Evolutionary conservation across 2,888 invertebrate genomes (phyloP).

Genomic region (Aphrophora alni): DNA sequence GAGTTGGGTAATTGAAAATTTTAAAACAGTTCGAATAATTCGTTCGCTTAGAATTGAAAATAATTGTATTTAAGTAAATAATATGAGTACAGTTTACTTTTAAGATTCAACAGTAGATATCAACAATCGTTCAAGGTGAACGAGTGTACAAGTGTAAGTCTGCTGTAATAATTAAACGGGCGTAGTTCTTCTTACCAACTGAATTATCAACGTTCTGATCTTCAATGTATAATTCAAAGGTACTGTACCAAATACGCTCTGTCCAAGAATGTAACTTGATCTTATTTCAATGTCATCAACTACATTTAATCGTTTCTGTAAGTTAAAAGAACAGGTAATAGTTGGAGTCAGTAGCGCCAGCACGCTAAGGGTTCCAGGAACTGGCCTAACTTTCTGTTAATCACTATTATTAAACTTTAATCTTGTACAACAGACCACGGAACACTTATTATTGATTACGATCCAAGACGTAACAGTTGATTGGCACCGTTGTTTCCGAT

Average conservation of each 20-base stretch:
- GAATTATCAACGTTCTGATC: not conserved
- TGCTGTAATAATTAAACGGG: not conserved
- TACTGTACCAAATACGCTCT: not conserved
- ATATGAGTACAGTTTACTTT: no score
- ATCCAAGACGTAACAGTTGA: not conserved
- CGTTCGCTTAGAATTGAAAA: no score
- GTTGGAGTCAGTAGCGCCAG: not conserved
- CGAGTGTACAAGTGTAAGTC: no score
- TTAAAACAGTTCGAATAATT: no score
- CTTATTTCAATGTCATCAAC: not conserved
- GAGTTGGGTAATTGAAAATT: no score
- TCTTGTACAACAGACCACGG: not conserved
- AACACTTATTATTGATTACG: not conserved
- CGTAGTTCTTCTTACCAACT: not conserved
- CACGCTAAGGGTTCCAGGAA: slow-evolving; percentile 1
- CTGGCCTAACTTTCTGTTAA: not conserved
- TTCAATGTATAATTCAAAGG: not conserved
- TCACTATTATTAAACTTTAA: not conserved
- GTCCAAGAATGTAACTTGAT: not conserved
- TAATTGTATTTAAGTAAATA: no score
- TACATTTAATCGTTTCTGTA: not conserved
- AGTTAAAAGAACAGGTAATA: not conserved
- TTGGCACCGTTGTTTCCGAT: no score
- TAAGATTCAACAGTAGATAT: no score
- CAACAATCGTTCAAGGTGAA: no score